Conservation (phyloP, 53 echinoderm and acorn worm species). For the Arbacia lixula region DNA sequence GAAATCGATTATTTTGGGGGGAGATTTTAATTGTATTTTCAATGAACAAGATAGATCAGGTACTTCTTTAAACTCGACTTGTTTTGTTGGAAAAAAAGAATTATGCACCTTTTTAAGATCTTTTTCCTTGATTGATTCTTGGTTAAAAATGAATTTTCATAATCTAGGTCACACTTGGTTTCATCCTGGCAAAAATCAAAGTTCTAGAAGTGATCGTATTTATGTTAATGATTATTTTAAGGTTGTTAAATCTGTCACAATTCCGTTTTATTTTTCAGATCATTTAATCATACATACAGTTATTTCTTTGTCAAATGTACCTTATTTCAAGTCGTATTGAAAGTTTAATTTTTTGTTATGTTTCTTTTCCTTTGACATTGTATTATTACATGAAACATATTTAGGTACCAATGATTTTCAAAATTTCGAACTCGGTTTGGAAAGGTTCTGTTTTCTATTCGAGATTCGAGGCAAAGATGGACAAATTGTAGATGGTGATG, state of each 20-base stretch:
- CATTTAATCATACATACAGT: conserved; percentile 30
- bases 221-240: conserved; percentile 32
- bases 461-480: not conserved
- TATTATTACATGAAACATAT: too few relatives aligned
- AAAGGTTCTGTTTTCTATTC: too few relatives aligned
- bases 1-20: conserved; percentile 4
- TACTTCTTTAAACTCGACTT: not conserved
- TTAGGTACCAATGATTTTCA: too few relatives aligned
- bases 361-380: too few relatives aligned
- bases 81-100: conserved; percentile 30
- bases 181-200: conserved; percentile 26
- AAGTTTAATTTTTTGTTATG: conserved; percentile 60
- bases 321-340: conserved; percentile 46
- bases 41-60: not conserved
- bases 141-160: not conserved
- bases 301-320: not conserved
- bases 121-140: conserved; percentile 11
- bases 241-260: not conserved
- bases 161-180: conserved; percentile 45
- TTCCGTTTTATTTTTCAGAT: conserved; percentile 52
- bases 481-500: not conserved
- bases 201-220: conserved; percentile 58
- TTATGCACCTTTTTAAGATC: not conserved
- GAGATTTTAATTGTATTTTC: conserved; percentile 35
- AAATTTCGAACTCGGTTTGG: conserved; percentile 56